Evolutionary conservation across 1,140 invertebrate genomes (phyloP), one percentile per base, ranked within the genome.

Genomic region (Drosophila mojavensis): DNA sequence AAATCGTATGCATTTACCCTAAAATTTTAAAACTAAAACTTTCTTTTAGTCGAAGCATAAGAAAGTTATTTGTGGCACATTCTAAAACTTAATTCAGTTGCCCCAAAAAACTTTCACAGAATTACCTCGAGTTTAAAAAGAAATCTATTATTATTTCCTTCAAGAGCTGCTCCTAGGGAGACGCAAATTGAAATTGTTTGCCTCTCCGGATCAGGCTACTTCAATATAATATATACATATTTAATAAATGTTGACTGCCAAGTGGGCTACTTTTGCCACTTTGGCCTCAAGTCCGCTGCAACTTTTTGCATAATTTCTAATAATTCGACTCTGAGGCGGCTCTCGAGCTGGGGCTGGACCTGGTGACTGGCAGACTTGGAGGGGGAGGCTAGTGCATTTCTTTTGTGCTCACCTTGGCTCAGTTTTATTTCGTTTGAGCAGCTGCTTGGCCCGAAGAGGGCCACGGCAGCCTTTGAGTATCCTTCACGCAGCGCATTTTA

Each of bases 291-390:
- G 56, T 74, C 51, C 41, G 51, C 43, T 56, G 58, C 45, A 74
- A 69, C 65, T 74, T 74, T 69, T 15, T 50, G 65, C 58, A 74
- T 74, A 62, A 74, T 62, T 74, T 69, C 51, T 68, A 69, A 74
- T 62, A 74, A 69, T 74, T 74, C 56, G 56, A 28, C 65, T 55
- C 30, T 41, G 58, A 69, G 58, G 26, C 43, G 51, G 33, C 65
- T 54, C 51, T 69, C 62, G 39, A 68, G 58, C 36, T 11, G 10
- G 24, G 10, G 15, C 53, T 20, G n/a, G 30, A 9, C 5, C 33
- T 61, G 5, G 4, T 0, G 28, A 4, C 28, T 30, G 28, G 4
- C 1, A 24, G 20, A 3, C 20, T 3, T 24, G 20, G 20, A 2
- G 2, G 20, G 20, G 20, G 2, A 2, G 28, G 28, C 28, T 30